Conservation (phyloP, 1,140 invertebrate species). For the Teleogryllus occipitalis region DNA sequence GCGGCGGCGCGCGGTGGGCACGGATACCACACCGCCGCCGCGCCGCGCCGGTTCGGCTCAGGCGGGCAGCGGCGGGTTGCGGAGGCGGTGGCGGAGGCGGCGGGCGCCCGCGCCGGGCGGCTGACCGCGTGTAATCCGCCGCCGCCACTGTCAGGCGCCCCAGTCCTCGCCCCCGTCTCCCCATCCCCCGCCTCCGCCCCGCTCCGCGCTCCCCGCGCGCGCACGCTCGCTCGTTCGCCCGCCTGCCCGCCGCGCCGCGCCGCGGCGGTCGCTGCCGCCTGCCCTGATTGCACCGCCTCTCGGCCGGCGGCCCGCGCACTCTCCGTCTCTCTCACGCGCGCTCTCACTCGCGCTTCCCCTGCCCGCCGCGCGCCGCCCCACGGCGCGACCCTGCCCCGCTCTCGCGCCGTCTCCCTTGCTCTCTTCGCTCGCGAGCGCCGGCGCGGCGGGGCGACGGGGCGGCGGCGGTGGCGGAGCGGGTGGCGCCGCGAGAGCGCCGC, state of each 20-base stretch:
- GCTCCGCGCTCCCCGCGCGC: too few relatives aligned
- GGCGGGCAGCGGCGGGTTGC: background rate
- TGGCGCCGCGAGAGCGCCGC: too few relatives aligned
- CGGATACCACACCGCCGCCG: background rate
- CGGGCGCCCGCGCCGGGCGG: too few relatives aligned
- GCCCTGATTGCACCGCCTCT: background rate
- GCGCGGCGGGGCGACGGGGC: too few relatives aligned
- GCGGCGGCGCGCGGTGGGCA: background rate
- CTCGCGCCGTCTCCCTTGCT: background rate
- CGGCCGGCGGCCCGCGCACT: background rate
- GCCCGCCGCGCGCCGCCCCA: too few relatives aligned
- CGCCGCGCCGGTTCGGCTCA: too few relatives aligned
- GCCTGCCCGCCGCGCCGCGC: too few relatives aligned
- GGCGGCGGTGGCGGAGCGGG: too few relatives aligned
- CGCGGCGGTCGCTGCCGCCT: background rate
- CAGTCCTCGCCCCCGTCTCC: background rate
- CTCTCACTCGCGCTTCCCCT: background rate
- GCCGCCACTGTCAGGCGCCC: background rate
- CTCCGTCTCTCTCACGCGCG: background rate
- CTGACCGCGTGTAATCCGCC: background rate
- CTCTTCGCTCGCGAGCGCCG: background rate
- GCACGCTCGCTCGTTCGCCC: background rate
- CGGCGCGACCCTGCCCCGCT: background rate
- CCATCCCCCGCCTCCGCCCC: background rate
- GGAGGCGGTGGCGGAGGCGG: too few relatives aligned